Evolutionary conservation across 37 sponge, comb jelly and placozoan species (phyloP).

Genomic region (Geodia barretti): DNA sequence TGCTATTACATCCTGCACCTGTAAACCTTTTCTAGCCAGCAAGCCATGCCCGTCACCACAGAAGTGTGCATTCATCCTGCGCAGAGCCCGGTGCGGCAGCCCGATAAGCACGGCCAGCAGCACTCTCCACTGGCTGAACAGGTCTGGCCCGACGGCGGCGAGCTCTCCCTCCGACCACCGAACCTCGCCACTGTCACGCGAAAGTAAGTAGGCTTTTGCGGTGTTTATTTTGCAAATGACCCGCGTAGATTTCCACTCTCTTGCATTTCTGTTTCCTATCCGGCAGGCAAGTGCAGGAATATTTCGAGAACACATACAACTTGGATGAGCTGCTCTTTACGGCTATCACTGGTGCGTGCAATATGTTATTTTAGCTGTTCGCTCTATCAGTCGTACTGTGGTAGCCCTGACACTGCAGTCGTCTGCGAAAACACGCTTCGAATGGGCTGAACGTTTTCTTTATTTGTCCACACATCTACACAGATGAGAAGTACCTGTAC

Average conservation of each 20-base stretch:
- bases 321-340: constrained; percentile 76
- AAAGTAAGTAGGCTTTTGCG: background rate
- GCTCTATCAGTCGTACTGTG: background rate
- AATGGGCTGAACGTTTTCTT: too few relatives aligned
- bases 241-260: too few relatives aligned
- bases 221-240: background rate
- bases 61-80: too few relatives aligned
- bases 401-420: background rate
- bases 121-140: too few relatives aligned
- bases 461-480: too few relatives aligned
- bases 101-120: too few relatives aligned
- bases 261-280: background rate
- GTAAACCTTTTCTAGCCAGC: background rate
- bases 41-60: background rate
- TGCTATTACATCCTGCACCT: too few relatives aligned
- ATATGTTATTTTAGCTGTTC: too few relatives aligned
- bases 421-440: too few relatives aligned
- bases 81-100: too few relatives aligned
- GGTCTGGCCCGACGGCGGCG: background rate
- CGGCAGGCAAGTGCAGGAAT: constrained; percentile 71
- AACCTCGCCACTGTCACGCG: background rate
- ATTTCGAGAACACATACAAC: constrained; percentile 84
- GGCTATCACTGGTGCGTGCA: constrained; percentile 63
- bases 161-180: background rate
- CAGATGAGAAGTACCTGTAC: constrained; percentile 67